phyloP scores from a whole-genome alignment of 1,140 invertebrate genomes.

The Neelides sp. region DNA sequence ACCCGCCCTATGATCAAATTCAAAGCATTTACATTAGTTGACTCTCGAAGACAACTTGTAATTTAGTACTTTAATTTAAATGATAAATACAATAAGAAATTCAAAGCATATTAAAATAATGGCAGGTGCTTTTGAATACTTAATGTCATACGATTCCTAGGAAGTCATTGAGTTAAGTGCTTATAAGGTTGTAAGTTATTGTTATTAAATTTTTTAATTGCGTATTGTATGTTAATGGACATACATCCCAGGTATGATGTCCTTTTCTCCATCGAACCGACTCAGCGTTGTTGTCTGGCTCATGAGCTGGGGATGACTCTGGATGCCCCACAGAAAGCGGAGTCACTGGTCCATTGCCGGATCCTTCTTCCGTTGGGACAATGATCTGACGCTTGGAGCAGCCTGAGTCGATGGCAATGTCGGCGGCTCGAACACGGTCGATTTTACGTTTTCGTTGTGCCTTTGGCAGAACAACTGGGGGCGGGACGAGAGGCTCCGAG shows the following conservation, averaged over 20 bases:
- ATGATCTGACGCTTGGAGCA: constrained; percentile 31
- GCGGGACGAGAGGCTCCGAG: constrained; percentile 19
- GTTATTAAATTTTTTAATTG: no score
- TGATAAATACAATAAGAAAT: not conserved
- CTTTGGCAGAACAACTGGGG: constrained; percentile 17
- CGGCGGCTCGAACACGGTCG: constrained; percentile 17
- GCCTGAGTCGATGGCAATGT: not conserved
- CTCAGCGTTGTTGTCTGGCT: constrained; percentile 24
- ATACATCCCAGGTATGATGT: constrained; percentile 20
- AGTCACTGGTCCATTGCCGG: constrained; percentile 9
- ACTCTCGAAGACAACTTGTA: not conserved
- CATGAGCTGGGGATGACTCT: constrained; percentile 5
- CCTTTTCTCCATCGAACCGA: constrained; percentile 28
- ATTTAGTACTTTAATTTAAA: not conserved
- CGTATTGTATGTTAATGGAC: no score
- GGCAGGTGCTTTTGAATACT: not conserved
- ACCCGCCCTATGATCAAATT: constrained; percentile 32
- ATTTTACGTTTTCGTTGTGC: constrained; percentile 19
- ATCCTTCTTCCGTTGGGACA: constrained; percentile 27
- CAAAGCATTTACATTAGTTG: not conserved
- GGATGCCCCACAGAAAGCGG: constrained; percentile 20
- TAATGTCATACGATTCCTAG: no score
- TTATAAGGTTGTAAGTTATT: no score
- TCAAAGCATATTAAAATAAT: not conserved
- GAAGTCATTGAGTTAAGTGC: no score